Evolutionary conservation across 2,888 invertebrate species (phyloP).

Genomic region (Hesperia comma): DNA sequence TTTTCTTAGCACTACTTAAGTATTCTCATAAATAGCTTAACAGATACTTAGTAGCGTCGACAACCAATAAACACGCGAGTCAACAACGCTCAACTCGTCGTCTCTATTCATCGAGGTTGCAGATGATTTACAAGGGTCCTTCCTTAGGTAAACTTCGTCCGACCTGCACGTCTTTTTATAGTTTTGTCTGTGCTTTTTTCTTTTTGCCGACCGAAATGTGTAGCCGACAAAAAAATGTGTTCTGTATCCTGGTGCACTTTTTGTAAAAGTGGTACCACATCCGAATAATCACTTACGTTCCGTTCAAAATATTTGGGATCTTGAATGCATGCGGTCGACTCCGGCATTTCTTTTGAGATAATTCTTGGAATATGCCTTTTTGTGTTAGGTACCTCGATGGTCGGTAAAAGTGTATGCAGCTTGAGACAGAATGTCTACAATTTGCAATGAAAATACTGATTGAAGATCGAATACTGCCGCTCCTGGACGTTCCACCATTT

Average conservation of each 20-base stretch:
- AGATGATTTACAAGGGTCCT: slow-evolving; percentile 84
- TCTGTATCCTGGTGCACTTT: slow-evolving; percentile 81
- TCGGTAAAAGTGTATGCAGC: slow-evolving; percentile 48
- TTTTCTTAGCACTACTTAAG: slow-evolving; percentile 57
- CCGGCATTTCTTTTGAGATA: slow-evolving; percentile 69
- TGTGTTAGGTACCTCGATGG: slow-evolving; percentile 48
- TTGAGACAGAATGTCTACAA: slow-evolving; percentile 46
- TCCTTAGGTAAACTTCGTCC: slow-evolving; percentile 81
- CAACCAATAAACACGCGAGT: slow-evolving; percentile 80
- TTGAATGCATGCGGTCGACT: slow-evolving; percentile 68
- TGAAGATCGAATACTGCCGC: slow-evolving; percentile 1
- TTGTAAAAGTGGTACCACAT: slow-evolving; percentile 81
- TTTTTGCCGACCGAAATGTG: slow-evolving; percentile 77
- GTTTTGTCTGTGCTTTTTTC: slow-evolving; percentile 78
- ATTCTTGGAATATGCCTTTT: slow-evolving; percentile 69
- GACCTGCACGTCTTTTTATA: slow-evolving; percentile 81
- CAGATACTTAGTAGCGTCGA: slow-evolving; percentile 76
- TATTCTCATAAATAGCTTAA: slow-evolving; percentile 72
- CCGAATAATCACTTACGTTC: slow-evolving; percentile 82
- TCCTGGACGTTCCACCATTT: not conserved
- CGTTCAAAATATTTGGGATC: slow-evolving; percentile 82
- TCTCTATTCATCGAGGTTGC: slow-evolving; percentile 74
- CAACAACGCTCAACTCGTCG: slow-evolving; percentile 76
- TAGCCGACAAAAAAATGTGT: slow-evolving; percentile 76
- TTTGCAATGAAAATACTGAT: slow-evolving; percentile 13